phyloP scores from a whole-genome alignment of 1,140 invertebrate genomes.

The Caerostris extrusa region DNA sequence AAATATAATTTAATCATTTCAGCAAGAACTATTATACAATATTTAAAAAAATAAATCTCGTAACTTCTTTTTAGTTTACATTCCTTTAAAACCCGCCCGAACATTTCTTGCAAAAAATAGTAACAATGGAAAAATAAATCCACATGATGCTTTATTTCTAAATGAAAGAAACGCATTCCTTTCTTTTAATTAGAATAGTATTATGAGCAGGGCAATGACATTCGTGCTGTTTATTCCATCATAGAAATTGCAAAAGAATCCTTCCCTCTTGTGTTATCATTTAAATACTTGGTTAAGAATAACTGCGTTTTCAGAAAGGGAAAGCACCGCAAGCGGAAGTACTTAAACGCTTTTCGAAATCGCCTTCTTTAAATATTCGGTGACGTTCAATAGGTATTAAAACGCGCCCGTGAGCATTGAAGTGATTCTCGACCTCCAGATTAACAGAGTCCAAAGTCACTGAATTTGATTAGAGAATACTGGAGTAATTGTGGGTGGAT shows the following conservation, averaged over 20 bases:
- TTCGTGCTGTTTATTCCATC: background rate
- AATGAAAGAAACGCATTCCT: background rate
- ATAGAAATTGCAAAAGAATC: background rate
- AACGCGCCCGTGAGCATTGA: background rate
- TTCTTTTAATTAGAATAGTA: background rate
- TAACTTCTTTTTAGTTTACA: no score
- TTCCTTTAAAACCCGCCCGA: no score
- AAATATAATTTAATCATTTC: no score
- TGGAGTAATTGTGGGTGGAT: background rate
- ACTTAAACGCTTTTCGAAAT: background rate
- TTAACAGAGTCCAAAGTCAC: background rate
- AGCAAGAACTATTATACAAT: no score
- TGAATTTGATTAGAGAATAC: background rate
- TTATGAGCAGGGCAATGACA: background rate
- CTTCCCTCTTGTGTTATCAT: background rate
- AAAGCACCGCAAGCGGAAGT: conserved; percentile 1
- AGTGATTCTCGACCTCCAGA: background rate
- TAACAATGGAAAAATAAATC: no score
- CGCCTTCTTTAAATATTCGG: background rate
- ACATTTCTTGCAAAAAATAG: no score
- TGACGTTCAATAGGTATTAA: background rate
- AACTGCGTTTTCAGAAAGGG: background rate
- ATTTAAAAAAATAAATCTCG: no score
- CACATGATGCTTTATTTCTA: background rate
- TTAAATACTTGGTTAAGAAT: background rate